Evolutionary conservation across 2,113 vertebrate species (phyloP).

Genomic region (Sylvilagus bachmani): DNA sequence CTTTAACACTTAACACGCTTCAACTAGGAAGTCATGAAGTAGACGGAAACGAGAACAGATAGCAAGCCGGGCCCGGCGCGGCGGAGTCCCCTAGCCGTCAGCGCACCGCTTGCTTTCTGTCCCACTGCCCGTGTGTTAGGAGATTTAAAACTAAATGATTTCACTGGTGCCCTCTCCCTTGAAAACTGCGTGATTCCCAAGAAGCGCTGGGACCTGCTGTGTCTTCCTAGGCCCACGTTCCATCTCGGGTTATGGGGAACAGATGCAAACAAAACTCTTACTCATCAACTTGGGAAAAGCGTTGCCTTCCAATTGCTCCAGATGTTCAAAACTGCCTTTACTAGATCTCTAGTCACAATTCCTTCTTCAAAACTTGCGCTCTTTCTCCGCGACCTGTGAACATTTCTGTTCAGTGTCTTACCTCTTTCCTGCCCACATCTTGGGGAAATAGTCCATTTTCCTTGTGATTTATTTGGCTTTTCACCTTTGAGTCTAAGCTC

Average conservation of each 20-base stretch:
- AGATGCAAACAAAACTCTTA: neutral
- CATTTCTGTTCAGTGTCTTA: neutral
- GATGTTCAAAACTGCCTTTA: neutral
- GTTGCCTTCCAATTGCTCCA: neutral
- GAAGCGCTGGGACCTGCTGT: neutral
- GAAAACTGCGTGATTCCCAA: neutral
- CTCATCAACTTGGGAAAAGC: neutral
- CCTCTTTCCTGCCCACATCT: neutral
- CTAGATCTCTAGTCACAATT: neutral
- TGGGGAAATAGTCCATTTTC: neutral
- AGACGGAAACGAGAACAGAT: neutral
- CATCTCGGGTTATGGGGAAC: neutral
- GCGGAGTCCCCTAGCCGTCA: neutral
- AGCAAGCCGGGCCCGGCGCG: neutral
- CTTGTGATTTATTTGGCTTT: neutral
- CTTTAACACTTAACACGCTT: neutral
- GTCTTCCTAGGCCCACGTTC: neutral
- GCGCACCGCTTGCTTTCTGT: neutral
- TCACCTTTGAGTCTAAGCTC: neutral
- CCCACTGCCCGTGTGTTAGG: neutral
- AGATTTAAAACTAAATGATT: neutral
- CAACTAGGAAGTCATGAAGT: neutral
- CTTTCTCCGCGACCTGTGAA: neutral
- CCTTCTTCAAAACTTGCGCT: neutral
- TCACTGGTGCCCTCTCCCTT: neutral